Evolutionary conservation across 2,113 vertebrate genomes (phyloP), one percentile per base, ranked within the genome.

Genomic region (Indicator maculatus): DNA sequence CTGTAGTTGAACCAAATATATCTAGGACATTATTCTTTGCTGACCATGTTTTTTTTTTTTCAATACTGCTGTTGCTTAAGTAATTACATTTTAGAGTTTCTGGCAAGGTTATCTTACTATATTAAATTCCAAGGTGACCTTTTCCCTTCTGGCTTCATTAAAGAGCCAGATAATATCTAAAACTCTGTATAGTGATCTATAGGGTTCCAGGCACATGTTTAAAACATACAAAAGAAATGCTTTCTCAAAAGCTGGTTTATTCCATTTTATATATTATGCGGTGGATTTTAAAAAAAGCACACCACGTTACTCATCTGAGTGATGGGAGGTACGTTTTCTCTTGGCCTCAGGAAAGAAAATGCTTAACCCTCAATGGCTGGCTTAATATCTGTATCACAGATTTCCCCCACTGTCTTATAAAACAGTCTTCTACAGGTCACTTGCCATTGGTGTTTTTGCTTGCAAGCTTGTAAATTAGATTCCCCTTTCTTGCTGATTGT

Each of bases 41-140:
- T 87, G 93, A 90, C 66, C 55, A 17, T 85, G 8, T 89, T 76
- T 87, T 87, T 93, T 87, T 93, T 63, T 36, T 93, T 93, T 82
- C 66, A 82, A 13, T 86, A 59, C 8, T 7, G 21, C 17, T 87
- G 74, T 92, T 89, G 39, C 81, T 87, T 91, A 92, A 90, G 70
- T 90, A 89, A 89, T 92, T 87, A 66, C 19, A 52, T 66, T 83
- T 73, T 69, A 82, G 66, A 66, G 36, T 93, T 96, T 85, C 84
- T 95, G 93, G 81, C 77, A 83, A 73, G 16, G 50, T 89, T 94
- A 65, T 83, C 83, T 83, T 90, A 59, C n/a, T 66, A 53, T 55
- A 87, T 24, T 55, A 44, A 79, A 81, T 79, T 92, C 59, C n/a
- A 61, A 82, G 30, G 83, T 82, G 78, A 89, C 77, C 76, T 90